phyloP scores from a whole-genome alignment of 1,140 invertebrate species.

The Lucilia sericata region DNA sequence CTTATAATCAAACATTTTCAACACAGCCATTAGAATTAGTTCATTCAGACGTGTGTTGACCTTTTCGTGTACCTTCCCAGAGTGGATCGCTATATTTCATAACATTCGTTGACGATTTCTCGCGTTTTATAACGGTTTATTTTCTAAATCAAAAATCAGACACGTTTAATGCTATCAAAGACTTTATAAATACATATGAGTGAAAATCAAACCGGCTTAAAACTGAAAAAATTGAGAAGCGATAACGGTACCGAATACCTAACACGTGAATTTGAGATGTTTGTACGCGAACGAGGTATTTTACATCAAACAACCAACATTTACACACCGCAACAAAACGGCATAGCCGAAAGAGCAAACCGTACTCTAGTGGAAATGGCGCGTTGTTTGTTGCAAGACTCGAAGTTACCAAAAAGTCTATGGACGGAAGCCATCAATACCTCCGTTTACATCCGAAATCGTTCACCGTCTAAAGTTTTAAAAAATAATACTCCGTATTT shows the following conservation, averaged over 20 bases:
- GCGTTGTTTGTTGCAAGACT: conserved; percentile 55
- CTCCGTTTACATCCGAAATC: conserved; percentile 46
- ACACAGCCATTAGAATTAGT: conserved; percentile 25
- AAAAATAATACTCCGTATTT: conserved; percentile 46
- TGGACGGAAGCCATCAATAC: conserved; percentile 69
- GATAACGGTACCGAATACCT: conserved; percentile 67
- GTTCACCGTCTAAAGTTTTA: conserved; percentile 37
- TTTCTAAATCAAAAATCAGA: conserved; percentile 45
- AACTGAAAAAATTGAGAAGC: conserved; percentile 58
- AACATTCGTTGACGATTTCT: conserved; percentile 57
- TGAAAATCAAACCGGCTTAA: conserved; percentile 55
- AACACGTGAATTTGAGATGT: conserved; percentile 51
- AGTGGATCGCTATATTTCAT: conserved; percentile 57
- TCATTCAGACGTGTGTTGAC: conserved; percentile 59
- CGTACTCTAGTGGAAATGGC: conserved; percentile 49
- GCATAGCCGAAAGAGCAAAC: conserved; percentile 19
- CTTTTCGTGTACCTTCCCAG: conserved; percentile 54
- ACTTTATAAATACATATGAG: not conserved
- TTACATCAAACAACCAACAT: conserved; percentile 61
- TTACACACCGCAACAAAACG: conserved; percentile 67
- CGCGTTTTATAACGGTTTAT: conserved; percentile 28
- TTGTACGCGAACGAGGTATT: conserved; percentile 57
- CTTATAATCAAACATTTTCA: not conserved
- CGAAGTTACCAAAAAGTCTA: conserved; percentile 56
- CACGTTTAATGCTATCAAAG: conserved; percentile 44